Evolutionary conservation across 2,797 vertebrate genomes (phyloP), one percentile per base, ranked within the genome.

Genomic region (Yasuhikotakia modesta): DNA sequence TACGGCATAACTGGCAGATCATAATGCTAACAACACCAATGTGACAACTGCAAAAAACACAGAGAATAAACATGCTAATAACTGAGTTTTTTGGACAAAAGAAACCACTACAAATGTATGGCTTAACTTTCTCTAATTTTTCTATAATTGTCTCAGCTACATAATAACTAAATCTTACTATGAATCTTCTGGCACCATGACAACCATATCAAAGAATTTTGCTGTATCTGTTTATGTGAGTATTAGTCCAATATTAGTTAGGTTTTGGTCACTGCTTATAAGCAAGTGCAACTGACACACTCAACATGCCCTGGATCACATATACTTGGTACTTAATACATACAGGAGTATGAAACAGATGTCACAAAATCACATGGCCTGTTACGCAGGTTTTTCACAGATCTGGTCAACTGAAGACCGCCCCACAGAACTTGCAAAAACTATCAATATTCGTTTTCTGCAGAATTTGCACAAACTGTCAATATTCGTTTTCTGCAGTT

Each of bases 361-460:
- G 39, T 43, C 39, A 43, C 39, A 10, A 85, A 86, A 90, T 89
- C 85, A 82, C 85, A 92, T 45, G 88, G 88, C 82, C 88, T 89
- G 91, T 92, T 92, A 91, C 88, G 89, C 89, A 85, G 84, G 88
- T 85, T 60, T 79, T 86, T 65, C 66, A 17, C 68, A 63, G 53
- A 82, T 85, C 83, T 79, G 55, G 70, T 74, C 82, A 43, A 55
- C 83, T 85, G 86, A 89, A 79, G 78, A 66, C 81, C 84, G 89
- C 86, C 87, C 89, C 88, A 80, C 57, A 22, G 76, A 11, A 43
- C 11, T 43, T 11, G 10, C 39, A 43, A 8, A 43, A 43, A 80
- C 82, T 83, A 87, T 90, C 80, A 79, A 73, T 73, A 78, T 68
- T 69, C 8, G 8, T 43, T 11, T 43, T 43, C 8, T 43, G 35